phyloP scores from a whole-genome alignment of 2,888 invertebrate genomes.

The Aleiodes alternator region DNA sequence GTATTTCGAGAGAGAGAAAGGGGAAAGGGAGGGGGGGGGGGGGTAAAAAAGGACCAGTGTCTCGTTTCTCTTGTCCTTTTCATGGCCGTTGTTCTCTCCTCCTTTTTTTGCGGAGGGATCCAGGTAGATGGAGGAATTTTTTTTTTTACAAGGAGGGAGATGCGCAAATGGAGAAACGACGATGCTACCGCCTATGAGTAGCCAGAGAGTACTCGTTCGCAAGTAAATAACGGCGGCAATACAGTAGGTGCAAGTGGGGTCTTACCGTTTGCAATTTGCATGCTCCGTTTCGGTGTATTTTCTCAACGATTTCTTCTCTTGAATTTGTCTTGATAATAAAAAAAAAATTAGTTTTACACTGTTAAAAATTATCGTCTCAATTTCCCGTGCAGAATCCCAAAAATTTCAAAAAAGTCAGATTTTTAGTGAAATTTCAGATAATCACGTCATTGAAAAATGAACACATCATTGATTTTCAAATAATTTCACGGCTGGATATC shows the following conservation, averaged over 20 bases:
- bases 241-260: constrained; percentile 54
- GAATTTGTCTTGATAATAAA: not conserved
- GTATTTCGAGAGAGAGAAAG: constrained; percentile 1
- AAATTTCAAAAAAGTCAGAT: too few relatives aligned
- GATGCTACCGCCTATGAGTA: constrained; percentile 44
- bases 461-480: too few relatives aligned
- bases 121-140: constrained; percentile 23
- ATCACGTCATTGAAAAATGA: too few relatives aligned
- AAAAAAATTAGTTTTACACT: too few relatives aligned
- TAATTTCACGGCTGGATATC: too few relatives aligned
- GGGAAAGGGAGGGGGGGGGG: not conserved
- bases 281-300: constrained; percentile 41
- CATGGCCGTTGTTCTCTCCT: not conserved
- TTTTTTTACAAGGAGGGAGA: not conserved
- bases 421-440: too few relatives aligned
- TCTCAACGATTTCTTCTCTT: not conserved
- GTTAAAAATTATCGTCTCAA: too few relatives aligned
- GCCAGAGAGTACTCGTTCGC: constrained; percentile 34
- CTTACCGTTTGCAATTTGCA: constrained; percentile 57
- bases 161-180: constrained; percentile 28
- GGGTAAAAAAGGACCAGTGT: constrained; percentile 13
- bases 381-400: too few relatives aligned
- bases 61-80: constrained; percentile 21
- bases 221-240: constrained; percentile 56
- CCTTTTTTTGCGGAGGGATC: constrained; percentile 16